Evolutionary conservation across 2,888 invertebrate species (phyloP), one percentile per base, ranked within the genome.

Genomic region (Anthophora plumipes): DNA sequence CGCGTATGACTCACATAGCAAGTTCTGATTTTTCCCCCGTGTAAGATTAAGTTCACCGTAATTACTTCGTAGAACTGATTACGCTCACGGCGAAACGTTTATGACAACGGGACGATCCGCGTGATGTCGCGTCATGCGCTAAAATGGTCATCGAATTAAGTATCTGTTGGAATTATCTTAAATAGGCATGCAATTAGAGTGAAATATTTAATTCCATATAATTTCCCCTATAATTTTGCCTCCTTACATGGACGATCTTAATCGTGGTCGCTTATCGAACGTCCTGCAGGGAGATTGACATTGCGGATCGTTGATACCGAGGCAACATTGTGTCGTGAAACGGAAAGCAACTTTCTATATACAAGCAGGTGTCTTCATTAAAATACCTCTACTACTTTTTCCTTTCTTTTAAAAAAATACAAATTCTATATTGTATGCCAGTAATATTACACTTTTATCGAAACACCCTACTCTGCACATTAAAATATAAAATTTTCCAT

Each of bases 191-290:
- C 37, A 67, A 66, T 55, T 71, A 80, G 50, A 79, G 43, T 43
- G 55, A 55, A 61, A 57, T 61, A 43, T 57, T 50, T 79, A 55
- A 80, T 68, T 57, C 43, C 31, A 22, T 61, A 59, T 57, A 72
- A 64, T 79, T 63, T 46, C 39, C 55, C 1, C n/a, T 63, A 63
- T 68, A 68, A 80, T 71, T 67, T 55, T 67, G 37, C 71, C n/a
- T 43, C 25, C 61, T 50, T 78, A 67, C 25, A 61, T 31, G 63
- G 52, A 14, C 37, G 54, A 68, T 68, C 68, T 59, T 73, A 72
- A 80, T 80, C 48, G 63, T n/a, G 9, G 52, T 41, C 50, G 57
- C 64, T 80, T 78, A 73, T 77, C 67, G 39, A 31, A 75, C 46
- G 20, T 61, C 63, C 41, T 52, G 55, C 41, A 11, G 64, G 9